These are phyloP conservation scores for Festucalex cinctus DNA, from an alignment of 2,113 vertebrate species.

Conservation along the genomic window DNA sequence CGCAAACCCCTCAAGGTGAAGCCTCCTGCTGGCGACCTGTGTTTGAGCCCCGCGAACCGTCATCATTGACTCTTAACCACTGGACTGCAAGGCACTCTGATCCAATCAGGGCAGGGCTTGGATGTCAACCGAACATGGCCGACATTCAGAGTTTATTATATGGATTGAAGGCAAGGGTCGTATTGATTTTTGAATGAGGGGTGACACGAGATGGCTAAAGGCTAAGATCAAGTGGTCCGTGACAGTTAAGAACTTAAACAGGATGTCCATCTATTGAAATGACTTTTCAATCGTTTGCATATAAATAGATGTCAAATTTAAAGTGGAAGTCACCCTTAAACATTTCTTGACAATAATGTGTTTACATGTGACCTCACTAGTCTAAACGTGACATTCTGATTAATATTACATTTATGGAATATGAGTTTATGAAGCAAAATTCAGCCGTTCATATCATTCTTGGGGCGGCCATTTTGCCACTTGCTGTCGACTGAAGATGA, in stretches of 20 bases:
- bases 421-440: too few relatives aligned
- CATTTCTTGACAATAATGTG: too few relatives aligned
- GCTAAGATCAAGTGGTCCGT: neutral
- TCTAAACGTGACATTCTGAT: too few relatives aligned
- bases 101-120: neutral
- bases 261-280: neutral
- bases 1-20: neutral
- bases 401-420: too few relatives aligned
- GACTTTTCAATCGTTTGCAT: neutral
- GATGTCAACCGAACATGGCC: neutral
- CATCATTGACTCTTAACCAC: neutral
- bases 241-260: neutral
- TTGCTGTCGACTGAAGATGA: too few relatives aligned
- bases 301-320: neutral
- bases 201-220: neutral
- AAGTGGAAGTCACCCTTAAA: too few relatives aligned
- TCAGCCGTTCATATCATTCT: too few relatives aligned
- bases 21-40: neutral
- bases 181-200: neutral
- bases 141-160: neutral
- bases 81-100: neutral
- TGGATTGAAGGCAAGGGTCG: neutral
- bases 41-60: neutral
- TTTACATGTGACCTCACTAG: too few relatives aligned
- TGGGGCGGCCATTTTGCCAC: too few relatives aligned